Base-by-base conservation (phyloP, 1,140 invertebrate genomes). In the Wasmannia auropunctata region DNA sequence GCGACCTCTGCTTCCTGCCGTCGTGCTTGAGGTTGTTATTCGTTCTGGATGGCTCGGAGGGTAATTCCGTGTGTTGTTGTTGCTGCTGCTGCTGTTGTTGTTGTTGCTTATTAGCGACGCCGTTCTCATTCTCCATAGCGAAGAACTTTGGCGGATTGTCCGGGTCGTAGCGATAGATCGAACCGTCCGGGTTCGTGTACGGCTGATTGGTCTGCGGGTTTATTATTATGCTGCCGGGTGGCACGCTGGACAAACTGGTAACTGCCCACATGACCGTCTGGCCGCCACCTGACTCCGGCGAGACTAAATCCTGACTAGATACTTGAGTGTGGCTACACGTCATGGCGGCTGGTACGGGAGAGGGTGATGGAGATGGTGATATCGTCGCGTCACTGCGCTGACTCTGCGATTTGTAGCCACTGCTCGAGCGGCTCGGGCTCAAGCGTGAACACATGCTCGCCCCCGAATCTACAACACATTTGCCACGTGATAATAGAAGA, bases 171-270 rank as follows among this genome's bases (percentile, higher is more conserved):
- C 97, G 97, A 93, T 98, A 98, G 51, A 97, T 95, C 37, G 96
- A 96, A 70, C 96, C 96, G 46, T 94, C 93, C 4, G 93, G 83
- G 77, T 95, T 95, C 2, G 91, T 94, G 70, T 93, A 94, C 11
- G 93, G 93, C 51, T 94, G 93, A 90, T 95, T 95, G 87, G 96
- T 97, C 94, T 97, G 97, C 37, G 98, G 98, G 94, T 98, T 98
- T 91, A 98, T 98, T 85, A 98, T 97, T 86, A 98, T 95, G 89
- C 97, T 98, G 63, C 98, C 98, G 76, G 97, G 96, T 74, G 98
- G 98, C 51, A 98, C 97, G 83, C 96, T 96, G 28, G 97, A 96
- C 92, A 98, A 96, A 95, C 97, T 97, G 54, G 97, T 98, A 10
- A 98, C 97, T 60, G 98, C 98, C 98, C 98, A 98, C 92, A 98